phyloP scores from a whole-genome alignment of 2,888 invertebrate genomes.

The Blastobasis lacticolella region DNA sequence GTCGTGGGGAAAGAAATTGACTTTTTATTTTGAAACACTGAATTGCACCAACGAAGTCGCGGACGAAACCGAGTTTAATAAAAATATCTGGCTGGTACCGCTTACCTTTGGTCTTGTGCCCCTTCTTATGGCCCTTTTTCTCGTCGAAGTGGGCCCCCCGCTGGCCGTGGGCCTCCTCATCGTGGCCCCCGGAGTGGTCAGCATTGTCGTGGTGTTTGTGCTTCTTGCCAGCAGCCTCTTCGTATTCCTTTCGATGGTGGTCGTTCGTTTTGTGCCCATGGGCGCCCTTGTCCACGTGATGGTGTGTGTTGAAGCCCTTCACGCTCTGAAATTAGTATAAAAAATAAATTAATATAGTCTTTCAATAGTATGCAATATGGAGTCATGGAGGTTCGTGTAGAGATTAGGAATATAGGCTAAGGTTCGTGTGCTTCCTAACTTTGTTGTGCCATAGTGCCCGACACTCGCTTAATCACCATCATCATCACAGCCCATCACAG shows the following conservation, averaged over 20 bases:
- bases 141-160: constrained; percentile 81
- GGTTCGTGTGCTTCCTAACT: too few relatives aligned
- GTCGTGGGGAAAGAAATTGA: too few relatives aligned
- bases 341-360: not conserved
- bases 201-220: constrained; percentile 78
- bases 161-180: constrained; percentile 79
- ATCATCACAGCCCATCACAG: too few relatives aligned
- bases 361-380: not conserved
- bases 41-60: too few relatives aligned
- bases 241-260: constrained; percentile 73
- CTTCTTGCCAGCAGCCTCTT: constrained; percentile 77
- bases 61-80: too few relatives aligned
- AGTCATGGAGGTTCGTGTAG: not conserved
- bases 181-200: constrained; percentile 77
- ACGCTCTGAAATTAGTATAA: constrained; percentile 43
- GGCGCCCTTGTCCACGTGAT: constrained; percentile 74
- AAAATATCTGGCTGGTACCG: not conserved
- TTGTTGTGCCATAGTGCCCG: too few relatives aligned
- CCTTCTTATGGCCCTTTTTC: constrained; percentile 84
- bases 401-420: too few relatives aligned
- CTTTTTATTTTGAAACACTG: too few relatives aligned
- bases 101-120: constrained; percentile 81
- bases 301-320: constrained; percentile 74
- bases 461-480: too few relatives aligned
- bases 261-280: constrained; percentile 76